Evolutionary conservation across 1,140 invertebrate genomes (phyloP).

Genomic region (Leptinotarsa texana): DNA sequence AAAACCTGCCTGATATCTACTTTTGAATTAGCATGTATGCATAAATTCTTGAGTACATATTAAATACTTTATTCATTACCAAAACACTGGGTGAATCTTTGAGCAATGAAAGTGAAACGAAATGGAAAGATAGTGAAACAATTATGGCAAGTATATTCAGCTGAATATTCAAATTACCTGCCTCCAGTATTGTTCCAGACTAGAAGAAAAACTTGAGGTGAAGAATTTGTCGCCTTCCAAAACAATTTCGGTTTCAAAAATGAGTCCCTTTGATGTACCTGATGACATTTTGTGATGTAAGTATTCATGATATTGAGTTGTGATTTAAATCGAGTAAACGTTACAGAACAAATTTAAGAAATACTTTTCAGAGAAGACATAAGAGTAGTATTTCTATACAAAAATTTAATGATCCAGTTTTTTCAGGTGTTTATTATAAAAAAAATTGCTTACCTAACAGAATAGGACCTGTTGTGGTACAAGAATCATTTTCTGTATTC

Average conservation of each 20-base stretch:
- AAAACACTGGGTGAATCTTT: no score
- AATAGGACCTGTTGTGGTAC: slow-evolving; percentile 76
- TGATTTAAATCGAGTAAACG: slow-evolving; percentile 11
- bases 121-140: no score
- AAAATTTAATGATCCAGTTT: no score
- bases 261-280: slow-evolving; percentile 88
- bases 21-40: no score
- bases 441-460: slow-evolving; percentile 69
- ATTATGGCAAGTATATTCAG: no score
- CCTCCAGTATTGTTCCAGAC: slow-evolving; percentile 83
- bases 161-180: slow-evolving; percentile 66
- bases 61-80: no score
- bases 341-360: background rate
- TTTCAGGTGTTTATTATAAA: no score
- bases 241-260: slow-evolving; percentile 87
- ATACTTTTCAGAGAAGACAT: no score
- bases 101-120: no score
- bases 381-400: no score
- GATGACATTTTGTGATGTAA: background rate
- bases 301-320: background rate
- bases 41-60: no score
- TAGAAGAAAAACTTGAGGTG: slow-evolving; percentile 60
- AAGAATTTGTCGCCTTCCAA: slow-evolving; percentile 81
- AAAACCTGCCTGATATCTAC: no score
- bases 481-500: slow-evolving; percentile 77